phyloP scores from a whole-genome alignment of 2,888 invertebrate species.

The Drepanosiphum platanoidis region DNA sequence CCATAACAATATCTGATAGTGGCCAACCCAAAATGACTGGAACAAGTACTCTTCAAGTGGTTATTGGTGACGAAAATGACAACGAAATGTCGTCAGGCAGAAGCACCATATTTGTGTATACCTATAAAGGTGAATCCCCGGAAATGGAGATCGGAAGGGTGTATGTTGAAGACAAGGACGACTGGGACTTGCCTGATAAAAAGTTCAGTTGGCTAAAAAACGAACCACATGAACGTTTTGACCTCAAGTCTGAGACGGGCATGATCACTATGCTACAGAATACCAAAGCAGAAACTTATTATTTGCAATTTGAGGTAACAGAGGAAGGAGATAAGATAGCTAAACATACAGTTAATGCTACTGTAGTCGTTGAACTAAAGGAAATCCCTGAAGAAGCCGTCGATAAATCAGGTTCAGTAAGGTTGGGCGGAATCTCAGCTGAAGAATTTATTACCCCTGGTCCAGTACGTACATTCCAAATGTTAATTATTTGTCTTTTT shows the following conservation, averaged over 20 bases:
- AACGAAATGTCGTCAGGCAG: conserved; percentile 88
- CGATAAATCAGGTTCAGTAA: conserved; percentile 88
- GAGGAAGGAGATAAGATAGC: conserved; percentile 74
- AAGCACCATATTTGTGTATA: conserved; percentile 93
- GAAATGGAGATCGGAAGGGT: conserved; percentile 89
- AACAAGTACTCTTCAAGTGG: conserved; percentile 84
- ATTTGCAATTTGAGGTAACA: conserved; percentile 78
- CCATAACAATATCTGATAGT: conserved; percentile 88
- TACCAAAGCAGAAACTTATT: conserved; percentile 80
- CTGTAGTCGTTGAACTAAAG: conserved; percentile 86
- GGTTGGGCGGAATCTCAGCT: conserved; percentile 82
- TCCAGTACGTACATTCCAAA: conserved; percentile 64
- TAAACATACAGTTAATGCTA: conserved; percentile 80
- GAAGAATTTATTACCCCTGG: conserved; percentile 83
- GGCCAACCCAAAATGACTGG: conserved; percentile 80
- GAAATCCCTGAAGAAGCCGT: conserved; percentile 92
- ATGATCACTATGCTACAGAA: conserved; percentile 87
- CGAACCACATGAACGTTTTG: conserved; percentile 74
- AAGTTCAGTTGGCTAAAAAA: conserved; percentile 77
- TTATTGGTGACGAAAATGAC: conserved; percentile 95
- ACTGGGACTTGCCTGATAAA: conserved; percentile 96
- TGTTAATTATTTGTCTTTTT: no score
- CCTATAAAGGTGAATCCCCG: conserved; percentile 78
- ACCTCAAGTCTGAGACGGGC: conserved; percentile 79
- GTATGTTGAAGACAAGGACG: conserved; percentile 93